Conservation (phyloP, 2,113 vertebrate genomes). For the Harpagus bidentatus region DNA sequence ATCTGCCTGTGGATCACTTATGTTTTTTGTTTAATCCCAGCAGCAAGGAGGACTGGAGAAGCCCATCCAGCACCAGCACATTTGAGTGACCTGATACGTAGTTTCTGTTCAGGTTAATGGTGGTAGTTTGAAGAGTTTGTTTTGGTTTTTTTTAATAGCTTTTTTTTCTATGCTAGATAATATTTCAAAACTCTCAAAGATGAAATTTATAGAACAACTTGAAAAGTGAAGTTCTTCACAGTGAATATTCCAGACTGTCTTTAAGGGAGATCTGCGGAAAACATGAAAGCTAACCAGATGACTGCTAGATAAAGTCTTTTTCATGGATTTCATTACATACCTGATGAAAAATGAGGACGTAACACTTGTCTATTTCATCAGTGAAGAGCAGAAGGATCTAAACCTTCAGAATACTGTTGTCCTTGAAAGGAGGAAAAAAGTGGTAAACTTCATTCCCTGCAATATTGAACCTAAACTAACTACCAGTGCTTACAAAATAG, state of each 20-base stretch:
- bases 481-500: neutral
- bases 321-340: neutral
- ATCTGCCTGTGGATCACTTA: neutral
- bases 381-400: neutral
- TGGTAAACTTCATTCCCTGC: neutral
- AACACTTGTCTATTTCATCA: neutral
- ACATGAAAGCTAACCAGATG: neutral
- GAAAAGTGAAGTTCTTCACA: neutral
- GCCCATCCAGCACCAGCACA: neutral
- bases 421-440: neutral
- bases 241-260: neutral
- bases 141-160: rapidly evolving
- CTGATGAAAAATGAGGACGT: neutral
- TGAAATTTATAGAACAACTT: neutral
- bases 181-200: neutral
- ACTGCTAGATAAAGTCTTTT: neutral
- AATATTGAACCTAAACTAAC: neutral
- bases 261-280: neutral
- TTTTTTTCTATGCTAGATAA: neutral
- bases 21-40: neutral
- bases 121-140: neutral
- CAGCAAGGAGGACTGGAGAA: neutral
- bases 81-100: neutral
- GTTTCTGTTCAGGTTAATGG: neutral
- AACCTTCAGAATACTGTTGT: neutral